Conservation (phyloP, 1,140 invertebrate genomes). For the Bathynomus jamesi region DNA sequence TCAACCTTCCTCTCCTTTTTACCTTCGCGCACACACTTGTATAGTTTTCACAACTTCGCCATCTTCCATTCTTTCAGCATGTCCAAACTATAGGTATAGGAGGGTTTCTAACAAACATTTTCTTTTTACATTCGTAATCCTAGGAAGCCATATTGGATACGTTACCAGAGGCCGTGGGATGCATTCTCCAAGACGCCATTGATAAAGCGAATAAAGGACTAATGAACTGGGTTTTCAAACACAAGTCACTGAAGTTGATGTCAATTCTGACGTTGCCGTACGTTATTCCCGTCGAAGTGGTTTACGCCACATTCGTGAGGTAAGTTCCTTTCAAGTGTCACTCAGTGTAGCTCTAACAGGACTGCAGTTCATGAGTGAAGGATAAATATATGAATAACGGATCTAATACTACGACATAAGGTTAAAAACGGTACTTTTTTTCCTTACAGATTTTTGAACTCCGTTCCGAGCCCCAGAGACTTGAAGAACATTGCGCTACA, state of each 20-base stretch:
- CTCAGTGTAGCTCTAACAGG: background rate
- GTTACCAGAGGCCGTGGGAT: constrained; percentile 72
- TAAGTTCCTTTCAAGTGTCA: background rate
- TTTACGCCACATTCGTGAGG: constrained; percentile 70
- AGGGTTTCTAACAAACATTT: too few relatives aligned
- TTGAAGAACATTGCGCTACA: background rate
- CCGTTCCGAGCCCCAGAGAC: background rate
- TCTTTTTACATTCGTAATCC: too few relatives aligned
- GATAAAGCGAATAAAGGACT: constrained; percentile 82
- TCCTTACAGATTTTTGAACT: background rate
- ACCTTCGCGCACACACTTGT: too few relatives aligned
- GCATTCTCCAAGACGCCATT: constrained; percentile 83
- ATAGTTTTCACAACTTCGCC: too few relatives aligned
- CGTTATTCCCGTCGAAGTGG: constrained; percentile 72
- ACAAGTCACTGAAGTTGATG: constrained; percentile 66
- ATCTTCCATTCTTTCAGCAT: too few relatives aligned
- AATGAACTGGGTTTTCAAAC: constrained; percentile 79
- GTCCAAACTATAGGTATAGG: too few relatives aligned
- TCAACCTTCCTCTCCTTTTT: too few relatives aligned
- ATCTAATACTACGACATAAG: too few relatives aligned
- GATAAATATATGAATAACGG: too few relatives aligned
- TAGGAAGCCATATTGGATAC: constrained; percentile 78
- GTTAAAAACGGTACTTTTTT: background rate
- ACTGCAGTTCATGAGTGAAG: too few relatives aligned
- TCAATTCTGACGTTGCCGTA: constrained; percentile 73